These are phyloP conservation scores for Hylaeus anthracinus DNA, from an alignment of 1,140 invertebrate genomes.

Conservation along the genomic window DNA sequence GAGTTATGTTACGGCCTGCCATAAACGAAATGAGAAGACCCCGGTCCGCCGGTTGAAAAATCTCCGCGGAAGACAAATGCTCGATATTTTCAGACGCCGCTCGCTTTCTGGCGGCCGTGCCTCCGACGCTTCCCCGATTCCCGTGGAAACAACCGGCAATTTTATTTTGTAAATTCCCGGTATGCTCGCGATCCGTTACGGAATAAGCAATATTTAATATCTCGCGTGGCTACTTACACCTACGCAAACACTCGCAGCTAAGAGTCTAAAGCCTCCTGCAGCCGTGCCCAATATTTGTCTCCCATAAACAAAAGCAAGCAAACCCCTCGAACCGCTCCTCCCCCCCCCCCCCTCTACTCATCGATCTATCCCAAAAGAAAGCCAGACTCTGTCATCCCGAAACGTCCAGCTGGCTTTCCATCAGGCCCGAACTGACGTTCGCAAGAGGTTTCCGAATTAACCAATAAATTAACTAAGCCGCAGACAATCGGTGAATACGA, in stretches of 20 bases:
- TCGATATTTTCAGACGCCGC: slow-evolving; percentile 68
- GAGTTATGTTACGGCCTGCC: slow-evolving; percentile 76
- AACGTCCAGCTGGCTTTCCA: not conserved
- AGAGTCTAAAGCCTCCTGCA: not conserved
- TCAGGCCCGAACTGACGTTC: not conserved
- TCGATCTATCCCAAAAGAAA: not conserved
- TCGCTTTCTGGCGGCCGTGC: slow-evolving; percentile 50
- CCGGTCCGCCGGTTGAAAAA: slow-evolving; percentile 73
- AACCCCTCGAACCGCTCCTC: not conserved
- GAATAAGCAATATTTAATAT: too few relatives aligned
- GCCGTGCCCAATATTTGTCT: not conserved
- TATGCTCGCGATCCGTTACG: too few relatives aligned
- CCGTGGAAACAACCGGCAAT: too few relatives aligned
- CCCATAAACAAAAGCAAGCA: not conserved
- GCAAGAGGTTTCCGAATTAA: slow-evolving; percentile 23
- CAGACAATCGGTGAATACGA: slow-evolving; percentile 32
- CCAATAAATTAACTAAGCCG: slow-evolving; percentile 41
- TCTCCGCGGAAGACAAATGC: slow-evolving; percentile 79
- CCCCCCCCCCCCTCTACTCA: accelerated
- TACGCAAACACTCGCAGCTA: not conserved
- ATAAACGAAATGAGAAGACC: slow-evolving; percentile 80
- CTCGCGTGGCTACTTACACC: too few relatives aligned
- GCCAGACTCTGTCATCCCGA: not conserved
- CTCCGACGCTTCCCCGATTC: slow-evolving; percentile 25
- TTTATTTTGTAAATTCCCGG: too few relatives aligned